Evolutionary conservation across 1,140 invertebrate species (phyloP).

Genomic region (Nylanderia fulva): DNA sequence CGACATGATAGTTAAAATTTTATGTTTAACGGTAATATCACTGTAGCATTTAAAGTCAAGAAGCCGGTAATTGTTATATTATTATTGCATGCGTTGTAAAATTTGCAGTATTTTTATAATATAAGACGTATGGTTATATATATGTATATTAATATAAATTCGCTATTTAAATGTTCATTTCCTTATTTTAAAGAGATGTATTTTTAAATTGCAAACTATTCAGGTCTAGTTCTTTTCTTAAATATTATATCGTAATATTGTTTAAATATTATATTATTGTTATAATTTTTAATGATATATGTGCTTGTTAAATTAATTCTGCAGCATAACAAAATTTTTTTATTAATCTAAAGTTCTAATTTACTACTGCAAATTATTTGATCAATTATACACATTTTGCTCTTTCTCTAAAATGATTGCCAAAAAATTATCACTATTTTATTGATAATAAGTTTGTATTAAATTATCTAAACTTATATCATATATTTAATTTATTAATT

Average conservation of each 20-base stretch:
- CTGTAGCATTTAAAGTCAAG: slow-evolving; percentile 29
- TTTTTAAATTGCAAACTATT: neutral
- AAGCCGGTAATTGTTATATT: neutral
- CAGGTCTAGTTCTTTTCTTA: neutral
- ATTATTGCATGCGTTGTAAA: neutral
- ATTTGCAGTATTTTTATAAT: slow-evolving; percentile 29
- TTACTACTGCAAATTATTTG: neutral
- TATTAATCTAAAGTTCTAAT: neutral
- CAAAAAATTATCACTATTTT: slow-evolving; percentile 4
- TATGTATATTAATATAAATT: neutral
- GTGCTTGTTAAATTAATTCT: neutral
- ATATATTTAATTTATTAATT: slow-evolving; percentile 18
- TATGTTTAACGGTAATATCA: neutral
- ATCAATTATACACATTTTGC: too few relatives aligned
- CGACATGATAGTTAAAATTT: slow-evolving; percentile 45
- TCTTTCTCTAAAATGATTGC: neutral
- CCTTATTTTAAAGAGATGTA: neutral
- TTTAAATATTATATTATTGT: neutral
- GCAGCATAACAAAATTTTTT: neutral
- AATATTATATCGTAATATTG: neutral
- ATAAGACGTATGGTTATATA: neutral
- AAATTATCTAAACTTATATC: neutral
- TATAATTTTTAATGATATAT: neutral
- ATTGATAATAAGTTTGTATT: slow-evolving; percentile 10
- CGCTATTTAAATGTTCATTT: neutral